Evolutionary conservation across 2,888 invertebrate species (phyloP).

Genomic region (Bellardia bayeri): DNA sequence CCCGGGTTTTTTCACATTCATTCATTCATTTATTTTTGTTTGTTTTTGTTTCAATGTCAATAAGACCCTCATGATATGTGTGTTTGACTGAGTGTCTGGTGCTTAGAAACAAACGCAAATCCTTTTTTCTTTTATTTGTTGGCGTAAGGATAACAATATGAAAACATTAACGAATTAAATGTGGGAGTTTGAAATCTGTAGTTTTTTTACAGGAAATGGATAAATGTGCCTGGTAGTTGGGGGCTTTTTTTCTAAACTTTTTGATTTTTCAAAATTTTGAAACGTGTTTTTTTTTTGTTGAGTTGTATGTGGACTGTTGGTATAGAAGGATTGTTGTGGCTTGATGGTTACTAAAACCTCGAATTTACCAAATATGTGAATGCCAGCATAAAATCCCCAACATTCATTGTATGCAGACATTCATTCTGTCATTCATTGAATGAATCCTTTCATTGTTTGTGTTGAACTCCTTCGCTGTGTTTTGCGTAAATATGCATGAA

Average conservation of each 20-base stretch:
- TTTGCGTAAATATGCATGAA: slow-evolving; percentile 50
- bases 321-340: slow-evolving; percentile 46
- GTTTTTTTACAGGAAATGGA: slow-evolving; percentile 54
- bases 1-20: background rate
- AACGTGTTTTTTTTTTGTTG: slow-evolving; percentile 5
- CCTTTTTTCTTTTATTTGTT: slow-evolving; percentile 18
- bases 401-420: background rate
- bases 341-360: slow-evolving; percentile 21
- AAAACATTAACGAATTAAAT: slow-evolving; percentile 59
- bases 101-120: slow-evolving; percentile 44
- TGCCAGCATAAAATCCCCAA: slow-evolving; percentile 63
- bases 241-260: background rate
- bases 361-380: slow-evolving; percentile 15
- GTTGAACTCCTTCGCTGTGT: slow-evolving; percentile 1
- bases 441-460: slow-evolving; percentile 27
- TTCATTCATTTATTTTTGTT: slow-evolving; percentile 29
- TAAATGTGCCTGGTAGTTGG: slow-evolving; percentile 36
- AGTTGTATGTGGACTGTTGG: background rate
- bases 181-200: background rate
- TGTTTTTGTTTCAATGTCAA: slow-evolving; percentile 62
- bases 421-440: slow-evolving; percentile 6
- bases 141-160: slow-evolving; percentile 60
- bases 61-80: slow-evolving; percentile 67
- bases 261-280: slow-evolving; percentile 46
- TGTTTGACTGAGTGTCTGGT: background rate